A percentile compares a stretch with the other conserved stretches of the same genome.
Conservation (phyloP, 2,888 invertebrate genomes). For the Patella depressa region DNA sequence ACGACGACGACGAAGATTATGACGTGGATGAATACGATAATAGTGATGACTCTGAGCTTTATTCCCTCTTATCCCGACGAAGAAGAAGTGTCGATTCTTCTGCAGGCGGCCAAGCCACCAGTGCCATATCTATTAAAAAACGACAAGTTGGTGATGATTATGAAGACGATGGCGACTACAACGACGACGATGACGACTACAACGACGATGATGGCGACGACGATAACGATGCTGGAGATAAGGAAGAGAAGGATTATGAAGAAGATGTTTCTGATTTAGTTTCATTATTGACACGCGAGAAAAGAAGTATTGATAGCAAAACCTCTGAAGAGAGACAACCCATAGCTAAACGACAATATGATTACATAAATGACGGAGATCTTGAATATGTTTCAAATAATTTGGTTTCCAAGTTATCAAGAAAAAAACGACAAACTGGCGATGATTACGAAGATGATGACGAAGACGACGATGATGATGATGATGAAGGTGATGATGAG, state of each 20-base stretch:
- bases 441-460: constrained; percentile 14
- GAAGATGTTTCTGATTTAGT: neutral
- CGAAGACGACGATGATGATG: neutral
- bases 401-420: neutral
- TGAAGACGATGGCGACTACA: constrained; percentile 8
- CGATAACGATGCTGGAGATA: neutral
- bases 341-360: too few relatives aligned
- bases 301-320: neutral
- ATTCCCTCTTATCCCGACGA: neutral
- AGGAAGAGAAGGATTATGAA: neutral
- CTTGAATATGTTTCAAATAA: neutral
- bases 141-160: constrained; percentile 12
- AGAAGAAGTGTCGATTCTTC: neutral
- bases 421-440: neutral
- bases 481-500: neutral
- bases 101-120: neutral
- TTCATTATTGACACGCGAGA: neutral
- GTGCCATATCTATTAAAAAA: neutral
- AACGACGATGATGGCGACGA: constrained; percentile 9
- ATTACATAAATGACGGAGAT: neutral
- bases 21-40: constrained; percentile 7
- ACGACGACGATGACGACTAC: constrained; percentile 13
- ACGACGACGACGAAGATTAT: constrained; percentile 12
- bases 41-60: neutral
- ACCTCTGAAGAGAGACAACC: neutral